Evolutionary conservation across 2,888 invertebrate genomes (phyloP).

Genomic region (Scaptomyza flava): DNA sequence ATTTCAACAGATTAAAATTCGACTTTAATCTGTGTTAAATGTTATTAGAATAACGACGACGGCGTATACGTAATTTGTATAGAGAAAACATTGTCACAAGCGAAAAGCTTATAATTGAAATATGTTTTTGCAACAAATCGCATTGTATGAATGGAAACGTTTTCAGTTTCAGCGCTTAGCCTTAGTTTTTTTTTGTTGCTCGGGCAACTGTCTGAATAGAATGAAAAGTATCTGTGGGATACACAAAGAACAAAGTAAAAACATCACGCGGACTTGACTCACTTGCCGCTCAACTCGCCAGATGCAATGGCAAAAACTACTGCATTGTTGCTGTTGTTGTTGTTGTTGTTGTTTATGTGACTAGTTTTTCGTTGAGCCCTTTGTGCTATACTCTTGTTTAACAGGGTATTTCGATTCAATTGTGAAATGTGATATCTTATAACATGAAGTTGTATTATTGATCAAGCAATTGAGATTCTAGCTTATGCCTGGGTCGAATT

Average conservation of each 20-base stretch:
- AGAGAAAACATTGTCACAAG: neutral
- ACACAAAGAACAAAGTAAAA: conserved; percentile 37
- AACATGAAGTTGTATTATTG: too few species aligned
- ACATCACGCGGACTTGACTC: conserved; percentile 48
- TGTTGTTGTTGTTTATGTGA: conserved; percentile 21
- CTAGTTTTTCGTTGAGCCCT: conserved; percentile 51
- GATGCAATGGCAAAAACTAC: conserved; percentile 32
- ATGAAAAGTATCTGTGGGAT: conserved; percentile 50
- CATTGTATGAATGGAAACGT: neutral
- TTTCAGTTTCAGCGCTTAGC: conserved; percentile 1
- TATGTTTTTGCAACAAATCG: conserved; percentile 1
- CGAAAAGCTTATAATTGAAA: conserved; percentile 5
- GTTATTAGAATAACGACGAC: neutral
- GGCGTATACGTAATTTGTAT: conserved; percentile 5
- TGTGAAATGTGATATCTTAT: too few species aligned
- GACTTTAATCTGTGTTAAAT: too few species aligned
- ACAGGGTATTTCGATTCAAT: neutral
- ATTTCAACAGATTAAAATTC: too few species aligned
- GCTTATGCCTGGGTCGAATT: too few species aligned
- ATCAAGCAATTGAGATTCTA: too few species aligned
- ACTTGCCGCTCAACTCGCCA: conserved; percentile 21
- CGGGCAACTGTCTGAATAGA: conserved; percentile 10
- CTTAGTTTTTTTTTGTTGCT: neutral
- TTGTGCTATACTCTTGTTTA: neutral
- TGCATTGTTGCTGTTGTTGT: conserved; percentile 32